Evolutionary conservation across 2,797 vertebrate species (phyloP).

Genomic region (Apogon talboti): DNA sequence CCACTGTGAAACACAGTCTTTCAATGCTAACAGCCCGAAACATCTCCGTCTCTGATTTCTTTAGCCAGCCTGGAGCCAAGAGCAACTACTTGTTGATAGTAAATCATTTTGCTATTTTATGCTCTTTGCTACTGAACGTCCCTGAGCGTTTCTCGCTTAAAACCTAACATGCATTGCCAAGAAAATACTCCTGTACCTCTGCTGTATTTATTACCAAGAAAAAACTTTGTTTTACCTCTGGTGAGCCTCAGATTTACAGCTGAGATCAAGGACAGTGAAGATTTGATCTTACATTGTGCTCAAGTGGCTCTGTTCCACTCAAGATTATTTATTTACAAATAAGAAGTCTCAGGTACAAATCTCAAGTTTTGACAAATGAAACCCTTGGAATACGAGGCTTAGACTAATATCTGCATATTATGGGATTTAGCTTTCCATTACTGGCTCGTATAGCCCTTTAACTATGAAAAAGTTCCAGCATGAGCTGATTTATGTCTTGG

Average conservation of each 20-base stretch:
- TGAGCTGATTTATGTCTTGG: slow-evolving; percentile 21
- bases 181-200: slow-evolving; percentile 49
- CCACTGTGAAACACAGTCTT: slow-evolving; percentile 63
- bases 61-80: slow-evolving; percentile 67
- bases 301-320: not conserved
- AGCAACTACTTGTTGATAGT: slow-evolving; percentile 78
- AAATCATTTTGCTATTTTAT: slow-evolving; percentile 77
- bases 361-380: too few relatives aligned
- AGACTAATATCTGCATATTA: not conserved
- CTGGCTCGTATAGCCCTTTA: not conserved
- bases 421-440: slow-evolving; percentile 1
- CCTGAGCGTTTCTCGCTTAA: slow-evolving; percentile 60
- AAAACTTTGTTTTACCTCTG: slow-evolving; percentile 59
- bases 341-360: not conserved
- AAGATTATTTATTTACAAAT: slow-evolving; percentile 4
- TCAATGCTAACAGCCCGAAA: slow-evolving; percentile 76
- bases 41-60: slow-evolving; percentile 73
- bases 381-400: not conserved
- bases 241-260: slow-evolving; percentile 54
- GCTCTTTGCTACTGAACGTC: slow-evolving; percentile 74
- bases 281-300: slow-evolving; percentile 13
- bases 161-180: slow-evolving; percentile 47
- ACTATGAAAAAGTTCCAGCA: slow-evolving; percentile 12
- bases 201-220: slow-evolving; percentile 60
- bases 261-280: slow-evolving; percentile 41